A percentile compares a stretch with the other conserved stretches of the same genome.
These are phyloP conservation scores for Platorchestia sp. DNA, from an alignment of 1,140 invertebrate genomes.

Conservation along the genomic window DNA sequence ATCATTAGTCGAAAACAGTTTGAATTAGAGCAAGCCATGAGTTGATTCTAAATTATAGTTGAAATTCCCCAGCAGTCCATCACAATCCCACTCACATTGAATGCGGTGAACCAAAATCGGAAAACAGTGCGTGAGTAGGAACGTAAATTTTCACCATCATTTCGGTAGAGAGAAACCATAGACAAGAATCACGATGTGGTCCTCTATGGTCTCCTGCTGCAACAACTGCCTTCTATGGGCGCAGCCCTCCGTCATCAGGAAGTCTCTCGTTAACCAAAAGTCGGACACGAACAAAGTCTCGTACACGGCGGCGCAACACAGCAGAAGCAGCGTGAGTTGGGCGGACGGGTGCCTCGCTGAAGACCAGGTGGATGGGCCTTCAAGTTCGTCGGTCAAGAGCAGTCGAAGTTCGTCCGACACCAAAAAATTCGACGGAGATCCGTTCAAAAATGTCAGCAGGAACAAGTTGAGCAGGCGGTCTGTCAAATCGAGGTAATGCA, in stretches of 20 bases:
- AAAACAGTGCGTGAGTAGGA: background rate
- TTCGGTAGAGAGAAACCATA: background rate
- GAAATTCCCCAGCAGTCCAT: background rate
- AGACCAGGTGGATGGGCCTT: background rate
- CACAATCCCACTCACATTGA: background rate
- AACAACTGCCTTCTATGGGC: background rate
- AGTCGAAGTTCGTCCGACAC: background rate
- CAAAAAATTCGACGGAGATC: background rate
- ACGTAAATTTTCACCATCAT: background rate
- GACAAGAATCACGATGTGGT: conserved; percentile 3
- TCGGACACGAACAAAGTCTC: background rate
- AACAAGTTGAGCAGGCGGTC: background rate
- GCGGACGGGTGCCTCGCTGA: background rate
- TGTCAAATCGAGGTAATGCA: background rate
- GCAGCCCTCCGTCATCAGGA: background rate
- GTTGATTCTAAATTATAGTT: background rate
- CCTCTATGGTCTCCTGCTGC: background rate
- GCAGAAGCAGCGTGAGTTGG: background rate
- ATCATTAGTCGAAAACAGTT: too few relatives aligned
- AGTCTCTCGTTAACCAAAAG: background rate
- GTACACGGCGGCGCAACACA: background rate
- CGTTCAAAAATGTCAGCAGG: background rate
- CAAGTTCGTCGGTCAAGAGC: background rate
- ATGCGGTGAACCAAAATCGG: background rate
- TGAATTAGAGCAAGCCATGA: background rate